Conservation (phyloP, 2,113 vertebrate species). For the Hypanus sabinus region DNA sequence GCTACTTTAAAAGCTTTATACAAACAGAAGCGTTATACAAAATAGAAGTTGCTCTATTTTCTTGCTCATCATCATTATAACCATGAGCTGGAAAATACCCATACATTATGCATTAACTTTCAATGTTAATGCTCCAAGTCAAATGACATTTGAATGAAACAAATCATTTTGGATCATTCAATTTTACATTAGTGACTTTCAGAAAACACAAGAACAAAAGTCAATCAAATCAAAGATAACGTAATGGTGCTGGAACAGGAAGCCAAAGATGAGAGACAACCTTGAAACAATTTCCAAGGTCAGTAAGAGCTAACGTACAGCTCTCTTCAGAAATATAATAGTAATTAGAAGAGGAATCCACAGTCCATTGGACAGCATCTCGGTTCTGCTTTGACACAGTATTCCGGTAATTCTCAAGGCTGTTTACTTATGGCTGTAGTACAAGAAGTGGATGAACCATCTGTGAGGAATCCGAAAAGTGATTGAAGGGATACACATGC, state of each 20-base stretch:
- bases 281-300: not conserved
- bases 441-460: too few relatives aligned
- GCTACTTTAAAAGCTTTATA: too few relatives aligned
- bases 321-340: not conserved
- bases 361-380: not conserved
- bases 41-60: not conserved
- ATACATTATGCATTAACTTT: not conserved
- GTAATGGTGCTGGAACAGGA: not conserved
- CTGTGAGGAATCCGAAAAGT: too few relatives aligned
- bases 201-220: not conserved
- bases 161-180: not conserved
- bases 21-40: too few relatives aligned
- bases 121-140: not conserved
- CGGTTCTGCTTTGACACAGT: not conserved
- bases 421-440: not conserved
- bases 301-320: not conserved
- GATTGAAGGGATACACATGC: too few relatives aligned
- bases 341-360: not conserved
- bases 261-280: not conserved
- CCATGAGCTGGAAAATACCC: not conserved
- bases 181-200: slow-evolving; percentile 1
- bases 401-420: not conserved
- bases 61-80: not conserved
- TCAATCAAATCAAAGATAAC: not conserved
- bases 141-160: not conserved